Base-by-base conservation (phyloP, 2,113 vertebrate genomes). In the Tachuris rubrigastra region DNA sequence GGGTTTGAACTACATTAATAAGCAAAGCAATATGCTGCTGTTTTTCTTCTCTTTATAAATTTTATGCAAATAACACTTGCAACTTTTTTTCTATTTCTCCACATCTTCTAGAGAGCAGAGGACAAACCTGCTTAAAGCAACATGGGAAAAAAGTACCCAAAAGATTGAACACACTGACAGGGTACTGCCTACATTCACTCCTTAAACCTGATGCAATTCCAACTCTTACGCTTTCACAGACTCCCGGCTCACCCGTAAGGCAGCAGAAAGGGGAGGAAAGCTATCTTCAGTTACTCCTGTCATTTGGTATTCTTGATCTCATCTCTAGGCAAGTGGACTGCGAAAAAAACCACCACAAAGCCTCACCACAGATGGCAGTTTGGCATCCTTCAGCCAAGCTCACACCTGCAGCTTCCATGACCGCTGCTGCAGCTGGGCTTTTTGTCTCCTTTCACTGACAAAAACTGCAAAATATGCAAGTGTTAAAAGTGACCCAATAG, bases 351-450 rank as follows among this genome's bases (percentile, higher is more conserved):
- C 49, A 20, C 11, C 67, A 82, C 71, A 85, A 87, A 95, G 78
- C 78, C 69, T 79, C 82, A 50, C 8, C 77, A 79, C 94, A 96
- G 92, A 95, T 88, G 78, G 87, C 81, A 85, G 62, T 28, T 44
- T 82, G 71, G 92, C 85, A 88, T 69, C 81, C 85, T 72, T 53
- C 79, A 88, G 92, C 63, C 82, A 79, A 69, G 53, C 88, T 90
- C 82, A 95, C 96, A 94, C 92, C 92, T 95, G 92, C 90, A 88
- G 44, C 53, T 77, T 76, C 85, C 67, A 56, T 1, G 8, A 78
- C 74, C 33, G 8, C 69, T 75, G 30, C 80, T 85, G 81, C 95
- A 97, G 95, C 95, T 95, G 96, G 60, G 85, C 59, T 83, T 95
- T 91, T 68, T 65, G 87, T 83, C 55, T 90, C 53, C 31, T 76